phyloP scores from a whole-genome alignment of 2,888 invertebrate genomes.

The Macaria notata region DNA sequence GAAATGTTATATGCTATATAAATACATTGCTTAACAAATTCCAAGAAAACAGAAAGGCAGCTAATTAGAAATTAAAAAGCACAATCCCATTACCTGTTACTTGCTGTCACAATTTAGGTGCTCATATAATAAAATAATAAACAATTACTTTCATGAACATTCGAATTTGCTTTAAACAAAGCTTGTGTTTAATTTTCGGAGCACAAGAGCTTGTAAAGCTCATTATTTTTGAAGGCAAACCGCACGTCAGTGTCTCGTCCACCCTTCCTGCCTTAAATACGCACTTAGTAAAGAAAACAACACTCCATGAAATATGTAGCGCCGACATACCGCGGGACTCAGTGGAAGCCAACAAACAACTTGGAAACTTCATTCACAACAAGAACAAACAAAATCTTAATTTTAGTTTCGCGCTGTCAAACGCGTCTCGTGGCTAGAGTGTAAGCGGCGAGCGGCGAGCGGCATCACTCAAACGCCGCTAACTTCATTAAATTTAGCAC shows the following conservation, averaged over 20 bases:
- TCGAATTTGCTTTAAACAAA: too few species aligned
- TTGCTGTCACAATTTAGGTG: too few species aligned
- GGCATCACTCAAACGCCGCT: conserved; percentile 38
- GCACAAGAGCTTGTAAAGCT: too few species aligned
- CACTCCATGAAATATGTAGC: conserved; percentile 17
- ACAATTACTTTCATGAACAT: too few species aligned
- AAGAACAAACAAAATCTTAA: conserved; percentile 31
- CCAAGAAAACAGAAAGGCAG: too few species aligned
- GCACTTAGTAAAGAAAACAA: conserved; percentile 4
- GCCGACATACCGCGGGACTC: conserved; percentile 12
- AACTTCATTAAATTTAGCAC: conserved; percentile 50
- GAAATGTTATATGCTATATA: too few species aligned
- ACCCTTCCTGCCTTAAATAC: background rate
- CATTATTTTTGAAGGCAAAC: background rate
- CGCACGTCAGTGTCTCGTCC: background rate
- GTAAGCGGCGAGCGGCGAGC: conserved; percentile 12
- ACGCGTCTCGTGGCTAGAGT: conserved; percentile 18
- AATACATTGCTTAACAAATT: too few species aligned
- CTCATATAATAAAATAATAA: too few species aligned
- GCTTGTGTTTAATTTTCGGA: too few species aligned
- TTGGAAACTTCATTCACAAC: conserved; percentile 28
- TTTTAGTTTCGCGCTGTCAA: conserved; percentile 14
- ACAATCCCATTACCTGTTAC: too few species aligned
- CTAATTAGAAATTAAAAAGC: too few species aligned
- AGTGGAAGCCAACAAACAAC: conserved; percentile 5